Evolutionary conservation across 2,888 invertebrate genomes (phyloP), one percentile per base, ranked within the genome.

Genomic region (Formica aserva): DNA sequence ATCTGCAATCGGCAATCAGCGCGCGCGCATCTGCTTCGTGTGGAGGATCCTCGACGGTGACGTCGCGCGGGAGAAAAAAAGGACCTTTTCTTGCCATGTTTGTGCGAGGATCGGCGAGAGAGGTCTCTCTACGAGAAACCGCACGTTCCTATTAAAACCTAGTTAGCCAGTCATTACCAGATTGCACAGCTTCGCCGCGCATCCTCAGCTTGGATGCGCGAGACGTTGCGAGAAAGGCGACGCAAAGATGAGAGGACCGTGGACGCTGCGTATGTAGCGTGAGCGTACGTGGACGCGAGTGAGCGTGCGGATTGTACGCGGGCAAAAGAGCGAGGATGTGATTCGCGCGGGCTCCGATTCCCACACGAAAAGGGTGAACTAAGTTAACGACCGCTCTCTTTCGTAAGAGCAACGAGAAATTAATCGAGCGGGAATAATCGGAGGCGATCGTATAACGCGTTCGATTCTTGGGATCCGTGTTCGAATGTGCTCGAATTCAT

Each of bases 81-180:
- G 86, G 69, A 69, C 78, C 75, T 71, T 83, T 85, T 85, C 85
- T 83, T 65, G 67, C 85, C 63, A 15, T 41, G 29, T 81, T 71
- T 80, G 69, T 66, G 35, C 26, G 52, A 81, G 77, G 62, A 63
- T 77, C 52, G 35, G 75, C 78, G 67, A 84, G 86, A 72, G 75
- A 84, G 82, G 82, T 91, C 89, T 82, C 86, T 86, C 90, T 82
- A 88, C 92, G 86, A 87, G 78, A 80, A 89, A 91, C 86, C 82
- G 83, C 82, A 82, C 89, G 89, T 91, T 91, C 89, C 88, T 91
- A 92, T 92, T 92, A 92, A 92, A 92, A 91, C 87, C 88, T 91
- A 90, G 89, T 92, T 92, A 92, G 90, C 87, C 90, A 89, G 92
- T 91, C 89, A 89, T 92, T 91, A 91, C 88, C 85, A 81, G 86